Percentiles rank a stretch among this genome's conserved stretches.
Conservation (phyloP, 2,888 invertebrate species). For the Drosophila longiperda region DNA sequence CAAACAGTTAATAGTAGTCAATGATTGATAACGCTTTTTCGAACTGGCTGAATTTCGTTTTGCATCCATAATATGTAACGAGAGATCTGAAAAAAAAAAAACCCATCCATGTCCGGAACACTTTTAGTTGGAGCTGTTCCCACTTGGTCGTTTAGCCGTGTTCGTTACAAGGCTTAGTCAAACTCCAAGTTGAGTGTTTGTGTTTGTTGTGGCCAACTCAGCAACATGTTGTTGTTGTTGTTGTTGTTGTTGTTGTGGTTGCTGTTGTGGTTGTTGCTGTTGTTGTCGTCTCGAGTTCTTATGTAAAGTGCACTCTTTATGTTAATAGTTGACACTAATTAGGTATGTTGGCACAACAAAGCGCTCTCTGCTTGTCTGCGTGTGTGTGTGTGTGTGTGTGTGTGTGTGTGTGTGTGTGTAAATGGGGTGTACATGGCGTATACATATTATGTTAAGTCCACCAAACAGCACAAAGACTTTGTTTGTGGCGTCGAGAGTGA, state of each 20-base stretch:
- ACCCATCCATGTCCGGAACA: too few species aligned
- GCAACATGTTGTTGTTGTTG: too few species aligned
- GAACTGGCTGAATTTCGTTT: too few species aligned
- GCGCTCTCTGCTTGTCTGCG: constrained; percentile 31
- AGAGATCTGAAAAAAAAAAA: too few species aligned
- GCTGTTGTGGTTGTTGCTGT: constrained; percentile 23
- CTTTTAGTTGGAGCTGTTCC: too few species aligned
- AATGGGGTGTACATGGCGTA: constrained; percentile 32
- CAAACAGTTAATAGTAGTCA: too few species aligned
- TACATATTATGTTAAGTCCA: constrained; percentile 60
- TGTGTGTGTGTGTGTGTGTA: constrained; percentile 23
- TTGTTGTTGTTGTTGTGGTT: constrained; percentile 20
- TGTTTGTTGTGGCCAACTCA: too few species aligned
- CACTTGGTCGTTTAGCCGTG: too few species aligned
- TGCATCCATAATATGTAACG: too few species aligned
- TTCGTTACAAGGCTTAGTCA: too few species aligned
- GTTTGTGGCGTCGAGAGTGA: constrained; percentile 52
- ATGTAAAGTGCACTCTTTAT: constrained; percentile 79
- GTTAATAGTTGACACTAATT: constrained; percentile 80
- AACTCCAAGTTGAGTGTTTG: too few species aligned
- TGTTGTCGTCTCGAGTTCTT: constrained; percentile 76
- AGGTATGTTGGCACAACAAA: constrained; percentile 79
- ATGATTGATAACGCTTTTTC: too few species aligned
- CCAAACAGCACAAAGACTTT: constrained; percentile 65
- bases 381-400: constrained; percentile 26